These are phyloP conservation scores for Xestia ashworthii DNA, from an alignment of 2,888 invertebrate species.

Conservation along the genomic window DNA sequence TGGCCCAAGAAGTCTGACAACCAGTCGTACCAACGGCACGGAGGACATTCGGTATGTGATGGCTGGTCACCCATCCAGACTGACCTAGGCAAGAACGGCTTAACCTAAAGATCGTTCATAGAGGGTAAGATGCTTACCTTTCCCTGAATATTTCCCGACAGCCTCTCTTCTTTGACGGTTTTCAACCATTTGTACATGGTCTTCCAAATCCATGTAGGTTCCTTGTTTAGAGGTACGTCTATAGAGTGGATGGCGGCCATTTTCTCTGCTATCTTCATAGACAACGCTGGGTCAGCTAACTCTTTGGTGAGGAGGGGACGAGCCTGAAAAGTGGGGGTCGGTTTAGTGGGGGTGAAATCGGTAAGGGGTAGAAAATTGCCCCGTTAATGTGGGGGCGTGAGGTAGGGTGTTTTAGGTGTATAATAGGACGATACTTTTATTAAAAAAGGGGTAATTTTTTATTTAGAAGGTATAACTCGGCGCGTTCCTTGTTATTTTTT, in stretches of 20 bases:
- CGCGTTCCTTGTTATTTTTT: neutral
- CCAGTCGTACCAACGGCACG: no score
- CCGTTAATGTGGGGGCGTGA: neutral
- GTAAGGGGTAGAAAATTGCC: neutral
- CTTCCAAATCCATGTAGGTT: slow-evolving; percentile 98
- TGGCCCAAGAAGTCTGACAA: no score
- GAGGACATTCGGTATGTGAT: no score
- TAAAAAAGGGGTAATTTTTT: neutral
- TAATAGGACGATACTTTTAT: neutral
- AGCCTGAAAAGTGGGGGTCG: slow-evolving; percentile 91
- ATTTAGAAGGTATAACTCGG: neutral
- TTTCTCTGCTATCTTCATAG: slow-evolving; percentile 96
- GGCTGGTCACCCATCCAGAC: no score
- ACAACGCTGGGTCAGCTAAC: slow-evolving; percentile 94
- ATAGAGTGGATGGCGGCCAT: slow-evolving; percentile 98
- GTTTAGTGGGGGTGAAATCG: slow-evolving; percentile 6
- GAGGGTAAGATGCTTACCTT: slow-evolving; percentile 71
- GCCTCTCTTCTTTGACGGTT: slow-evolving; percentile 85
- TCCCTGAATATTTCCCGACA: slow-evolving; percentile 67
- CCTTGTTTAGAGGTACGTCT: slow-evolving; percentile 98
- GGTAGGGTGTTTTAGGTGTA: accelerated
- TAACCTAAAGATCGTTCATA: no score
- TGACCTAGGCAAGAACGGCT: no score
- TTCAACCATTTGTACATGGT: slow-evolving; percentile 95
- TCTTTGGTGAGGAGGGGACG: slow-evolving; percentile 96